Percentiles rank a stretch among this genome's conserved stretches.
Conservation (phyloP, 2,113 vertebrate species). For the Promerops cafer region DNA sequence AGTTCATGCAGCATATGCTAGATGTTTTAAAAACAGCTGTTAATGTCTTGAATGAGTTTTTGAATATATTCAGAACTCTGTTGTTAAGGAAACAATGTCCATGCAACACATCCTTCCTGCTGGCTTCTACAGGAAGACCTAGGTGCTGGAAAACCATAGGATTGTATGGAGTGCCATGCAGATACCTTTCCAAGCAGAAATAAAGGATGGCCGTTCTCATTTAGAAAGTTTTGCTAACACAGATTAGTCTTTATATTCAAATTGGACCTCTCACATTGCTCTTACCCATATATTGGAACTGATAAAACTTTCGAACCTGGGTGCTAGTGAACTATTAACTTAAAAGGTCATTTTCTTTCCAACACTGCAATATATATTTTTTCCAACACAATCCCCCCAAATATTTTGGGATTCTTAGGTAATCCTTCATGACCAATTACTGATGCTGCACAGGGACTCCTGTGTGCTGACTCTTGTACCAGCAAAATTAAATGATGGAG, state of each 20-base stretch:
- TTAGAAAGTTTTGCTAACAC: not conserved
- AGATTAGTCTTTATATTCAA: not conserved
- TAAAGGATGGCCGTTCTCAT: not conserved
- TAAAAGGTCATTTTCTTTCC: not conserved
- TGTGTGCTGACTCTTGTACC: not conserved
- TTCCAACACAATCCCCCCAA: not conserved
- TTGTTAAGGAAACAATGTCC: not conserved
- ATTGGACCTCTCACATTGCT: not conserved
- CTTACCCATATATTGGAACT: not conserved
- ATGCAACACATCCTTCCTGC: not conserved
- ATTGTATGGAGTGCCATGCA: not conserved
- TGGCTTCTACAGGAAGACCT: not conserved
- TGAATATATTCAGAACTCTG: not conserved
- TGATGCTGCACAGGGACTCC: not conserved
- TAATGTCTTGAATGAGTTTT: not conserved
- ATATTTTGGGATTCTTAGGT: not conserved
- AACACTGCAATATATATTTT: not conserved
- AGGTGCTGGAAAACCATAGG: not conserved
- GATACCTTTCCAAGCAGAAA: not conserved
- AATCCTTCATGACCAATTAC: not conserved
- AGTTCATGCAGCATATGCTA: not conserved
- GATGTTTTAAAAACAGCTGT: not conserved
- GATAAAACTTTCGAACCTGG: not conserved
- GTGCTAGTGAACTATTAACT: not conserved
- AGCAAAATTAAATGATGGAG: not conserved